phyloP scores from a whole-genome alignment of 2,797 vertebrate species.

The Trachops cirrhosus region DNA sequence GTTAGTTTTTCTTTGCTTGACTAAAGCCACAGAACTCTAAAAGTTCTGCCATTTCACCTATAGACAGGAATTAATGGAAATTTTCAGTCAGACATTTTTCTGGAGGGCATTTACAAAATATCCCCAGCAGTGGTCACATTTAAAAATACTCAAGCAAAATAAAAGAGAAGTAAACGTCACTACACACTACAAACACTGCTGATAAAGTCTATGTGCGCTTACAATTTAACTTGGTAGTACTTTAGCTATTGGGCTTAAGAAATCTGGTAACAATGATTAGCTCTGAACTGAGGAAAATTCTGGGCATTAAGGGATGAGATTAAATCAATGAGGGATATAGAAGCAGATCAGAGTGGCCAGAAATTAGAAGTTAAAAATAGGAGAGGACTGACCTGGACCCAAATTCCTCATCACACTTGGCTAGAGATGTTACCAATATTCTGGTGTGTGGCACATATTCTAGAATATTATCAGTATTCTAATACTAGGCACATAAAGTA shows the following conservation, averaged over 20 bases:
- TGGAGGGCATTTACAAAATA: constrained; percentile 39
- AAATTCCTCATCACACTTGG: background rate
- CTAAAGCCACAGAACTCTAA: background rate
- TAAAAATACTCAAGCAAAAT: background rate
- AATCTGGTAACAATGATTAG: background rate
- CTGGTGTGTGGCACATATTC: background rate
- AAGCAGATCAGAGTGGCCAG: background rate
- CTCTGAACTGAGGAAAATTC: background rate
- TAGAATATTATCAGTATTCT: background rate
- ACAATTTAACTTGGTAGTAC: background rate
- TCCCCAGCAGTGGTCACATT: background rate
- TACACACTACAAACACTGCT: background rate
- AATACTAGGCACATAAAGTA: background rate
- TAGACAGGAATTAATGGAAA: constrained; percentile 43
- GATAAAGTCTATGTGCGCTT: background rate
- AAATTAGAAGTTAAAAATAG: background rate
- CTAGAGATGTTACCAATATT: background rate
- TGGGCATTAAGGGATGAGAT: background rate
- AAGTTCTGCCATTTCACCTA: constrained; percentile 34
- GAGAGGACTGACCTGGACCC: background rate
- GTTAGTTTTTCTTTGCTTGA: constrained; percentile 9
- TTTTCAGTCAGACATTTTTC: constrained; percentile 51
- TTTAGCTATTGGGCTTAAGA: background rate
- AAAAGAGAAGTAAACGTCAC: background rate
- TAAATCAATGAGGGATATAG: background rate